Evolutionary conservation across 2,113 vertebrate species (phyloP), one percentile per base, ranked within the genome.

Genomic region (Semicossyphus pulcher): DNA sequence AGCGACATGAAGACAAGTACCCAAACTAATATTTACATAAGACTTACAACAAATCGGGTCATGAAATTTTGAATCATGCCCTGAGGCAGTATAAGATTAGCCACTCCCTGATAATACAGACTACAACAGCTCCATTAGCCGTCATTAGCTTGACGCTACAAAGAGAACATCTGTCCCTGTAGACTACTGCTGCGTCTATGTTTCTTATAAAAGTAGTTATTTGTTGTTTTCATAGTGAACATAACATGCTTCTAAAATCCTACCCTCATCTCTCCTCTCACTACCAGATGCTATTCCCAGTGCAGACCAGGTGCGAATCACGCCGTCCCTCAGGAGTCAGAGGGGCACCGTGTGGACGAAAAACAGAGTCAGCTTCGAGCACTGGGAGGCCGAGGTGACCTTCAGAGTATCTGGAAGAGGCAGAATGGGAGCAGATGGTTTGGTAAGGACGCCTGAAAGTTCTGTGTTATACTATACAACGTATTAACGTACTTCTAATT

Each of bases 381-480:
- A 95, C 4, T 99, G 98, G 97, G 97, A 99, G 78, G 92, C 95
- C 0, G 95, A 98, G 84, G 95, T 98, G 89, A 97, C 97, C 1
- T 99, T 99, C 83, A 94, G 97, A 59, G 95, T 99, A 5, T 97
- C 98, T 0, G 98, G 98, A 61, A 91, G 97, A 92, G 96, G 97
- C 49, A 93, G 97, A 69, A 95, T 97, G 67, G 98, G 98, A 89
- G 98, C 97, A 0, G 97, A 99, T 54, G 98, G 98, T 62, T 83
- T 99, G 95, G 98, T 99, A 94, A 76, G 88, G 12, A 58, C 16
- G 4, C 11, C 0, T 14, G 1, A 49, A 44, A 26, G 16, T 15
- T 20, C 9, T 11, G 21, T 34, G 6, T 20, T 29, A 9, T 5
- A 9, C 18, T 29, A 1, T n/a, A n/a, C n/a, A 36, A 3, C 20